These are phyloP conservation scores for Amphimallon solstitiale DNA, from an alignment of 2,888 invertebrate genomes.

Conservation along the genomic window DNA sequence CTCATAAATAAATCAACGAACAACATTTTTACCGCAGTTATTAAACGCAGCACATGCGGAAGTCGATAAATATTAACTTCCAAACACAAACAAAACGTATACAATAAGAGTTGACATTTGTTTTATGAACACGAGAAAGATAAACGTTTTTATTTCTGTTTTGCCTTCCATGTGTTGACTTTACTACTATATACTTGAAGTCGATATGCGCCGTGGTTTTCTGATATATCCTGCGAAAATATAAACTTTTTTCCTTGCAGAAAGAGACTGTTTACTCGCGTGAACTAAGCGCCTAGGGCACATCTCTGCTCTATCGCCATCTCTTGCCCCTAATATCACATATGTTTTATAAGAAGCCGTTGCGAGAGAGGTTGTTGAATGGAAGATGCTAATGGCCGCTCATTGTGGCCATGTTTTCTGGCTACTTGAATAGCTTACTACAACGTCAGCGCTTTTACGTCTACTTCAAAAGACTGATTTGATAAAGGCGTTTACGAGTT, in stretches of 20 bases:
- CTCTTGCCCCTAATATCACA: neutral
- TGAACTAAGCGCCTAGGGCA: constrained; percentile 8
- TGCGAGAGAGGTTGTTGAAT: constrained; percentile 54
- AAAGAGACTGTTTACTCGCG: constrained; percentile 20
- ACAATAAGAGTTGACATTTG: neutral
- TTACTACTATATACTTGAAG: constrained; percentile 21
- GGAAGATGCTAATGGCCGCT: constrained; percentile 57
- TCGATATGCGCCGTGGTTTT: constrained; percentile 2
- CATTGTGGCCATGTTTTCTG: constrained; percentile 55
- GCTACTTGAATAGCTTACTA: constrained; percentile 58
- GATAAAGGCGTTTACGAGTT: constrained; percentile 60
- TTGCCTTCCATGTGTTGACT: constrained; percentile 21
- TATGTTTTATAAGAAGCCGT: constrained; percentile 7
- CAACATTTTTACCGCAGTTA: no score
- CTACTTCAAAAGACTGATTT: constrained; percentile 61
- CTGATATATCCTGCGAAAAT: constrained; percentile 10
- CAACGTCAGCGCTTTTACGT: constrained; percentile 60
- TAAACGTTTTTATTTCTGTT: constrained; percentile 31
- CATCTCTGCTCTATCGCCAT: neutral
- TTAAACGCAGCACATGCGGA: neutral
- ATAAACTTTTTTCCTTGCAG: constrained; percentile 14
- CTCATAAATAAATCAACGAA: no score
- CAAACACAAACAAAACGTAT: neutral
- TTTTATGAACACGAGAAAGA: constrained; percentile 8
- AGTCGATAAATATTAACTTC: constrained; percentile 26